Percentiles rank a stretch among this genome's conserved stretches.
Conservation (phyloP, 2,113 vertebrate species). For the Pollachius pollachius region DNA sequence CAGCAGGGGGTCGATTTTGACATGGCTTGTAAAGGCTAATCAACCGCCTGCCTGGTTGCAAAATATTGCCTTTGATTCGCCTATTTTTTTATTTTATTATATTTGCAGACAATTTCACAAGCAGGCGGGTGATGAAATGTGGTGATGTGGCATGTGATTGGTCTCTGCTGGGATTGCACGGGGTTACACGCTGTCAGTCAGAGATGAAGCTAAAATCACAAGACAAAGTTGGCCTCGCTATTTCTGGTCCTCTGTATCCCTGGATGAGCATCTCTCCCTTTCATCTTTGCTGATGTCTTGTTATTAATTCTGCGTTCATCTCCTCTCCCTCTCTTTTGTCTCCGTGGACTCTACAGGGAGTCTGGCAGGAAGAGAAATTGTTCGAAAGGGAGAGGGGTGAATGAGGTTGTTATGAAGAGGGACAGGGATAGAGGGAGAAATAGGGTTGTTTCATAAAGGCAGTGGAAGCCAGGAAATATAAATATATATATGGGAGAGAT, state of each 20-base stretch:
- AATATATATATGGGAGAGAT: neutral
- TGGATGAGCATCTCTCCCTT: conserved; percentile 33
- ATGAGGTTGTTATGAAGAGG: neutral
- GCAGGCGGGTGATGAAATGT: too few species aligned
- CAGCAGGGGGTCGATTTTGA: too few species aligned
- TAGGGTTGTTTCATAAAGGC: neutral
- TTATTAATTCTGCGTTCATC: conserved; percentile 54
- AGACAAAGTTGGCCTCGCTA: conserved; percentile 27
- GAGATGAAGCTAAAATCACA: neutral
- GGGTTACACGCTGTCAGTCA: conserved; percentile 1
- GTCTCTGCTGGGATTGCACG: neutral
- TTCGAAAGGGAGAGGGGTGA: conserved; percentile 4
- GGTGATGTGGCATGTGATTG: too few species aligned
- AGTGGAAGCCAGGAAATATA: conserved; percentile 15
- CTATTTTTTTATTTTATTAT: too few species aligned
- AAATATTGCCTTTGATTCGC: too few species aligned
- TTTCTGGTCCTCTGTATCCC: conserved; percentile 33
- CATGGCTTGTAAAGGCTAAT: too few species aligned
- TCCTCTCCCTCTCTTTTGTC: conserved; percentile 26
- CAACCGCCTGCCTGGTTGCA: too few species aligned
- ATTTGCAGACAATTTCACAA: too few species aligned
- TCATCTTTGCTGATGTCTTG: conserved; percentile 46
- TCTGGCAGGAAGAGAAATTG: conserved; percentile 18
- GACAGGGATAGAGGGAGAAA: conserved; percentile 6
- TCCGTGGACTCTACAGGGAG: conserved; percentile 37